Base-by-base conservation (phyloP, 2,113 vertebrate species). In the Dipodomys merriami region DNA sequence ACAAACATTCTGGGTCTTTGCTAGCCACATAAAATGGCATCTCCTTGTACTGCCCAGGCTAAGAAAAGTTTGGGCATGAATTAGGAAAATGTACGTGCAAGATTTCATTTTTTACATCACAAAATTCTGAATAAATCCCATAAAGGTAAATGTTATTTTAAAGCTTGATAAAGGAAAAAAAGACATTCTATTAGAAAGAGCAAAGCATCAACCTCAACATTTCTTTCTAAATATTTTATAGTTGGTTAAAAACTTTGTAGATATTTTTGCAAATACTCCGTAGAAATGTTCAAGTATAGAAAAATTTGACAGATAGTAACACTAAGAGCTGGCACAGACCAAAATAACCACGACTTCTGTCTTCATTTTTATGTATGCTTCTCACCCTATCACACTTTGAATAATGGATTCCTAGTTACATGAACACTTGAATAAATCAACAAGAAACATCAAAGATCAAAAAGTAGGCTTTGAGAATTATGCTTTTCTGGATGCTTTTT, bases 201-300 rank as follows among this genome's bases (percentile, higher is more conserved):
- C 7, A 91, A 94, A 80, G 5, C 9, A 90, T 60, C 8, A 88
- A 69, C 0, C 18, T 95, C 90, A 71, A 60, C 74, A 90, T 33
- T 35, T 49, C 16, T 22, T 27, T 49, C 16, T 22, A 23, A 83
- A 62, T 49, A 76, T 64, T 16, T 86, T 95, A 5, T 30, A 86
- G 29, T 77, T 92, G 23, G 60, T 86, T 90, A 86, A 90, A 95
- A 90, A 76, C 35, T 85, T 94, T 86, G 4, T 0, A 88, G 88
- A 94, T 90, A 92, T 78, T 86, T 73, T 91, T 81, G 73, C 1
- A 94, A 90, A 88, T 74, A 65, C 19, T 83, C 35, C 35, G 90
- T 0, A 86, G 35, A 91, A 84, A 88, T 64, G 13, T 65, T 86
- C 68, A 80, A 67, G 68, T 90, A 80, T 1, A 27, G 22, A 27